A percentile compares a stretch with the other conserved stretches of the same genome.
phyloP scores from a whole-genome alignment of 2,888 invertebrate genomes.

The Rapana venosa region DNA sequence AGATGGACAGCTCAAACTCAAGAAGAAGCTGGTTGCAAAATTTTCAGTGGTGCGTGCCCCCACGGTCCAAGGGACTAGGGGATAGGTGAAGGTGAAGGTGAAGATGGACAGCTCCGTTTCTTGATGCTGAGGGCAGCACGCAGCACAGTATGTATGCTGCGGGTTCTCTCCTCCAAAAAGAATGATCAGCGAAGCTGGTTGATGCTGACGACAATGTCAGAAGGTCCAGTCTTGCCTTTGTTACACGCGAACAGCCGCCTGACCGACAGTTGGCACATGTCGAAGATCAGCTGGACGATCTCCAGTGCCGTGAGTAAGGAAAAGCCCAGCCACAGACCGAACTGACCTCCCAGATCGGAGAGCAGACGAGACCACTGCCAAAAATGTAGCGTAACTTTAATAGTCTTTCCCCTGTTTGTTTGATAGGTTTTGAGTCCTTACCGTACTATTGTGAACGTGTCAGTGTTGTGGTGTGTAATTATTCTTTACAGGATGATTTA shows the following conservation, averaged over 20 bases:
- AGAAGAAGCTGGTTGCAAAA: too few relatives aligned
- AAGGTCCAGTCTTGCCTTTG: neutral
- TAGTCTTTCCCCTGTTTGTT: neutral
- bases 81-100: too few relatives aligned
- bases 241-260: neutral
- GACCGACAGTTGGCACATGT: slow-evolving; percentile 7
- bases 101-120: too few relatives aligned
- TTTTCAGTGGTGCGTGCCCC: too few relatives aligned
- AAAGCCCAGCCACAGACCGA: slow-evolving; percentile 47
- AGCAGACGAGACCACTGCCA: slow-evolving; percentile 45
- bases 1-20: too few relatives aligned
- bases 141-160: too few relatives aligned
- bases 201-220: neutral
- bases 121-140: too few relatives aligned
- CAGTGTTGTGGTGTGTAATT: neutral
- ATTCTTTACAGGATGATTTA: neutral
- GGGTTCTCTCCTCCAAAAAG: too few relatives aligned
- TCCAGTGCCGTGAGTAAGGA: slow-evolving; percentile 46
- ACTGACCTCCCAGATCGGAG: slow-evolving; percentile 47
- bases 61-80: too few relatives aligned
- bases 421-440: too few relatives aligned
- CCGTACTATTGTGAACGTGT: neutral
- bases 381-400: too few relatives aligned
- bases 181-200: neutral
- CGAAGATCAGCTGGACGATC: slow-evolving; percentile 38